Evolutionary conservation across 64 coral and sea anemone species (phyloP).

Genomic region (Trachythela sp.): DNA sequence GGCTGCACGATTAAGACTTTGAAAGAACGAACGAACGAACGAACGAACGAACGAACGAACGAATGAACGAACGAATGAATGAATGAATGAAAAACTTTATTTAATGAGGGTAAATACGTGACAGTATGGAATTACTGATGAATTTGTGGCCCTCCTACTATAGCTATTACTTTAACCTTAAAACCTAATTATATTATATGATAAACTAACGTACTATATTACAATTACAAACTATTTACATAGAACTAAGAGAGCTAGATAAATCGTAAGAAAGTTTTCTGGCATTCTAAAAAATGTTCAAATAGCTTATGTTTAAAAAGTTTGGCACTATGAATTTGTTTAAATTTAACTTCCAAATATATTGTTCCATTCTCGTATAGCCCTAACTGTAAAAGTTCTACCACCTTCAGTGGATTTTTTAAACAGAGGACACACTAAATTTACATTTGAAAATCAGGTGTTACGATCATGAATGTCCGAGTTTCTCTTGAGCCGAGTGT

Average conservation of each 20-base stretch:
- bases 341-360: neutral
- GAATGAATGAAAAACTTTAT: too few species aligned
- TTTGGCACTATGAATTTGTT: neutral
- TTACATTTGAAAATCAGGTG: conserved; percentile 2
- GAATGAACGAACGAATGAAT: too few species aligned
- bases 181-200: too few species aligned
- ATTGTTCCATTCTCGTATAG: neutral
- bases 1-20: too few species aligned
- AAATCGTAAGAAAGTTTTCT: neutral
- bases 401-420: neutral
- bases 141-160: neutral
- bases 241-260: neutral
- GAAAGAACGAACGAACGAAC: too few species aligned
- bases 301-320: neutral
- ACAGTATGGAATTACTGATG: neutral
- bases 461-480: neutral
- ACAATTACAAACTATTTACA: neutral
- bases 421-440: too few species aligned
- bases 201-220: too few species aligned
- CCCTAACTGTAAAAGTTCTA: neutral
- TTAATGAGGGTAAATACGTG: neutral
- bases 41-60: too few species aligned
- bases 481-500: conserved; percentile 1
- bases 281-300: neutral
- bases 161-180: too few species aligned